A percentile compares a stretch with the other conserved stretches of the same genome.
Evolutionary conservation across 2,113 vertebrate species (phyloP).

Genomic region (Eurystomus gularis): DNA sequence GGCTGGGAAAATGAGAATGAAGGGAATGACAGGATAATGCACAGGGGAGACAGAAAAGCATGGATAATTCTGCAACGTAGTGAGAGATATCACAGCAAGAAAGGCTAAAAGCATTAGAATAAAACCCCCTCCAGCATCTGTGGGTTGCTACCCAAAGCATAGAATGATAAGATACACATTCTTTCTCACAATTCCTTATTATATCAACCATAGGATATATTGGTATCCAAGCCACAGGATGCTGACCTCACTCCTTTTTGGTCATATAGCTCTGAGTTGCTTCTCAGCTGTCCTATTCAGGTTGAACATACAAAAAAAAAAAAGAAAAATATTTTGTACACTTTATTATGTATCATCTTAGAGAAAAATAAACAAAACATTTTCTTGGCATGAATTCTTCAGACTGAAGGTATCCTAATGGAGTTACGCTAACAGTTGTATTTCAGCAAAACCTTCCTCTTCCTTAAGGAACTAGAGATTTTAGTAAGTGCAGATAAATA

Average conservation of each 20-base stretch:
- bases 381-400: not conserved
- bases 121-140: not conserved
- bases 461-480: not conserved
- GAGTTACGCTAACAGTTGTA: not conserved
- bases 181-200: not conserved
- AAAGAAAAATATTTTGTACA: not conserved
- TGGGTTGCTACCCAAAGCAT: not conserved
- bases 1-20: not conserved
- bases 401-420: not conserved
- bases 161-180: not conserved
- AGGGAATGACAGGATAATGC: not conserved
- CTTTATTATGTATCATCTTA: not conserved
- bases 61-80: not conserved
- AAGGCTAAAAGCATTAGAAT: not conserved
- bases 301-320: not conserved
- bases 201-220: not conserved
- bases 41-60: not conserved
- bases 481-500: not conserved
- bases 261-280: not conserved
- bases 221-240: not conserved
- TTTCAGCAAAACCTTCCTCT: not conserved
- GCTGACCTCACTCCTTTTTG: not conserved
- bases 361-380: accelerated
- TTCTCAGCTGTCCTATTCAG: not conserved
- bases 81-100: not conserved